These are phyloP conservation scores for Microplitis deprimator DNA, from an alignment of 2,888 invertebrate genomes.

Conservation along the genomic window DNA sequence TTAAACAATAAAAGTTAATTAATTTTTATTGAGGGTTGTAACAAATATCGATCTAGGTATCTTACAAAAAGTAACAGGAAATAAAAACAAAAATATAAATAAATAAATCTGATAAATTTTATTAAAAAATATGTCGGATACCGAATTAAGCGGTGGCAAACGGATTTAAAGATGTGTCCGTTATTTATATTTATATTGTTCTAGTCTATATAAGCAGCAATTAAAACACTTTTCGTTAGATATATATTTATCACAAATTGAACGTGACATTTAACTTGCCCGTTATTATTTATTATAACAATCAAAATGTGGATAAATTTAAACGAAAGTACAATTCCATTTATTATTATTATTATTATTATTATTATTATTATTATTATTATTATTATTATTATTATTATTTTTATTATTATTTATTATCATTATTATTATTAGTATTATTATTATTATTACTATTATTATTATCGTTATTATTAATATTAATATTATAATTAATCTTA, in stretches of 20 bases:
- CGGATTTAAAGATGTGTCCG: slow-evolving; percentile 42
- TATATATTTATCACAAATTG: slow-evolving; percentile 46
- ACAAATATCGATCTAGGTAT: slow-evolving; percentile 39
- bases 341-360: slow-evolving; percentile 9
- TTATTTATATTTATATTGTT: slow-evolving; percentile 22
- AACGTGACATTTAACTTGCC: slow-evolving; percentile 40
- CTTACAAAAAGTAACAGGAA: slow-evolving; percentile 49
- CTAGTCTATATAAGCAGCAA: slow-evolving; percentile 38
- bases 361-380: not conserved
- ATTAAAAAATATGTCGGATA: slow-evolving; percentile 60
- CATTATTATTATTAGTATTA: slow-evolving; percentile 1
- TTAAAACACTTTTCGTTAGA: slow-evolving; percentile 6
- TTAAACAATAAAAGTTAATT: slow-evolving; percentile 9
- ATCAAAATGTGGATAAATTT: slow-evolving; percentile 8
- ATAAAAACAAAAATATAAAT: slow-evolving; percentile 42
- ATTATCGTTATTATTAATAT: not conserved
- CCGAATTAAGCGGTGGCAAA: slow-evolving; percentile 58
- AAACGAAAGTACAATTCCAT: slow-evolving; percentile 29
- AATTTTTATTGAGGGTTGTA: not conserved
- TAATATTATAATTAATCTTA: not conserved
- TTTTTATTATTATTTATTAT: slow-evolving; percentile 7
- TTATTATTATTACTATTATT: not conserved
- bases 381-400: not conserved
- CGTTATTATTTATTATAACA: slow-evolving; percentile 9
- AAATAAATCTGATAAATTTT: slow-evolving; percentile 41